A percentile compares a stretch with the other conserved stretches of the same genome.
These are phyloP conservation scores for Antitype chi DNA, from an alignment of 2,888 invertebrate species.

Conservation along the genomic window DNA sequence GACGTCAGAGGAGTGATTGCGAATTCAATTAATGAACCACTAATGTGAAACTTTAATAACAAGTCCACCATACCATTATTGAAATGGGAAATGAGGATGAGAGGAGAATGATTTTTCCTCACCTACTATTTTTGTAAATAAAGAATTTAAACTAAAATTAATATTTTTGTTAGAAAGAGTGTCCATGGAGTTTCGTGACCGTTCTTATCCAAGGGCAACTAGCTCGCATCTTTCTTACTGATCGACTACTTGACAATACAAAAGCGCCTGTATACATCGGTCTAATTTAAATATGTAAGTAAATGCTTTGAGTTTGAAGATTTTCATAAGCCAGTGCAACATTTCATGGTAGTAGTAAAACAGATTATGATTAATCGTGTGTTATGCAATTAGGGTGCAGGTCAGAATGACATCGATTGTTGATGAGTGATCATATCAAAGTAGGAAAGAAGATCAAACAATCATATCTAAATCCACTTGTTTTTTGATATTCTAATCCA, in stretches of 20 bases:
- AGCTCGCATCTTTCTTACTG: too few species aligned
- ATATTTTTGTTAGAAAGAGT: background rate
- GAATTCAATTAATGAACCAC: slow-evolving; percentile 6
- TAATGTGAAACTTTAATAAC: background rate
- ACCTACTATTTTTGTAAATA: background rate
- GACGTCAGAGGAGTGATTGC: background rate
- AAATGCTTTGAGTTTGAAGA: background rate
- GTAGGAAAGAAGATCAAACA: background rate
- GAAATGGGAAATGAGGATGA: background rate
- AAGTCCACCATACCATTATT: background rate
- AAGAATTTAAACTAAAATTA: background rate
- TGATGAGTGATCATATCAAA: too few species aligned
- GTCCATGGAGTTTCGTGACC: too few species aligned
- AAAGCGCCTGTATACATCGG: too few species aligned
- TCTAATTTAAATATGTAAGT: too few species aligned
- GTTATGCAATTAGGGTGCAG: too few species aligned
- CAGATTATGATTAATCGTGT: too few species aligned
- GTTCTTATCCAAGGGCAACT: too few species aligned
- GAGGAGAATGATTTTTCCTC: background rate
- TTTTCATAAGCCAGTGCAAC: background rate
- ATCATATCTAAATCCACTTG: background rate
- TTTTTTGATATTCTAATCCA: background rate
- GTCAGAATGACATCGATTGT: too few species aligned
- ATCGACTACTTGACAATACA: too few species aligned
- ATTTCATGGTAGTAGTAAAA: background rate